Evolutionary conservation across 2,113 vertebrate species (phyloP).

Genomic region (Machaerirhynchus nigripectus): DNA sequence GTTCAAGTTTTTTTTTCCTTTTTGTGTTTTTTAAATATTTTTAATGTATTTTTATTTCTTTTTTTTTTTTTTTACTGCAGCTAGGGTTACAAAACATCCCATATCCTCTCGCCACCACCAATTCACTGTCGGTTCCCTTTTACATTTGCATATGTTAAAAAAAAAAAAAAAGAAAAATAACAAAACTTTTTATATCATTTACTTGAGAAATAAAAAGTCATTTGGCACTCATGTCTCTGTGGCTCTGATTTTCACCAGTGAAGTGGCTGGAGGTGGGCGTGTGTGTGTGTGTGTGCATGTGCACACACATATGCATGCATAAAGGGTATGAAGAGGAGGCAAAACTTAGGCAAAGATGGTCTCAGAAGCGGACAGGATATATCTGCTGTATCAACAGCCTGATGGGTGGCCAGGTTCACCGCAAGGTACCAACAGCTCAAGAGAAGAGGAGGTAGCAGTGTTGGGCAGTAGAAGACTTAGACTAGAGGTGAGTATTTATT

Average conservation of each 20-base stretch:
- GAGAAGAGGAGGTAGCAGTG: conserved; percentile 59
- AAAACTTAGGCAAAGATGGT: conserved; percentile 42
- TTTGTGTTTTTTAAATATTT: conserved; percentile 45
- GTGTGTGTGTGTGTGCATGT: background rate
- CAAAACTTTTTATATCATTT: background rate
- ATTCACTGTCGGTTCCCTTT: conserved; percentile 34
- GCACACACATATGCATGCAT: background rate
- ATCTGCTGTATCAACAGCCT: conserved; percentile 20
- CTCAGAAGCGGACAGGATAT: background rate
- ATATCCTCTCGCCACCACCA: conserved; percentile 42
- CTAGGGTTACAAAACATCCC: conserved; percentile 55
- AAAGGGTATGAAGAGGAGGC: background rate
- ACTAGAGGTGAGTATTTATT: conserved; percentile 33
- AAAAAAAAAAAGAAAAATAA: background rate
- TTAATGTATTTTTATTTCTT: conserved; percentile 37
- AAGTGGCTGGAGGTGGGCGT: background rate
- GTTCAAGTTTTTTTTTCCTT: conserved; percentile 48
- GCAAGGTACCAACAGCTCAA: conserved; percentile 10
- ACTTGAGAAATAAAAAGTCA: conserved; percentile 40
- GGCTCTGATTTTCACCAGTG: conserved; percentile 30
- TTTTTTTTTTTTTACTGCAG: conserved; percentile 53
- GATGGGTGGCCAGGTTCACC: background rate
- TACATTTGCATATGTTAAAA: conserved; percentile 54
- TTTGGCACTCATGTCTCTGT: conserved; percentile 59
- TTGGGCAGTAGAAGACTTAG: conserved; percentile 50